Conservation (phyloP, 2,888 invertebrate species). For the Acanthosepion pharaonis region DNA sequence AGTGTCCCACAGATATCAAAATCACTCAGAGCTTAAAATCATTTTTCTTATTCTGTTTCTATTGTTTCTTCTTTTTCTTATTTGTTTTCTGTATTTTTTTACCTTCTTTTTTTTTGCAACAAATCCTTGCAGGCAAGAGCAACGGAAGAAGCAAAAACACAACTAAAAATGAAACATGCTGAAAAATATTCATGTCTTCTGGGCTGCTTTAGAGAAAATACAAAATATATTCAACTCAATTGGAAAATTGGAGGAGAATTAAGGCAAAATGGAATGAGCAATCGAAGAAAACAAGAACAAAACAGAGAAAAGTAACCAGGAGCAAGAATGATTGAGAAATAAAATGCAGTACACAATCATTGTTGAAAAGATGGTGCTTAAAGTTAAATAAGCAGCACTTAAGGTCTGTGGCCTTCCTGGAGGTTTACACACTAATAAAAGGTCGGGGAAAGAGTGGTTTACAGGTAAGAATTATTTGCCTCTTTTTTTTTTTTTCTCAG, state of each 20-base stretch:
- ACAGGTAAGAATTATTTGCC: neutral
- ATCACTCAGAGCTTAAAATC: too few relatives aligned
- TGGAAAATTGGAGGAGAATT: constrained; percentile 33
- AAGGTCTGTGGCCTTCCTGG: constrained; percentile 20
- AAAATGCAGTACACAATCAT: neutral
- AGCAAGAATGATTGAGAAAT: constrained; percentile 10
- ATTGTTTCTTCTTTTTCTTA: neutral
- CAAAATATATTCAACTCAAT: neutral
- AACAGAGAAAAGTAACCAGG: neutral
- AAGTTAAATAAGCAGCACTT: constrained; percentile 17
- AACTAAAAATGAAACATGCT: neutral
- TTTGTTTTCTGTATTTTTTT: neutral
- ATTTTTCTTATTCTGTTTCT: neutral
- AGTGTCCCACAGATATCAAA: neutral
- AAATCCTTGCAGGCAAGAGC: neutral
- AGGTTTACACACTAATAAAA: neutral
- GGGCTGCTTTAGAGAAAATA: neutral
- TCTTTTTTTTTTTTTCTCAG: neutral
- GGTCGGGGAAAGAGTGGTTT: neutral
- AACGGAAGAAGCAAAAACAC: neutral
- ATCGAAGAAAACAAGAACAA: neutral
- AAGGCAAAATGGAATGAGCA: constrained; percentile 6
- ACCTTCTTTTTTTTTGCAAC: neutral
- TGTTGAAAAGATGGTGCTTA: constrained; percentile 20
- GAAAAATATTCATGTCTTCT: constrained; percentile 6